These are phyloP conservation scores for Heteromyza rotundicornis DNA, from an alignment of 2,888 invertebrate genomes.

Conservation along the genomic window DNA sequence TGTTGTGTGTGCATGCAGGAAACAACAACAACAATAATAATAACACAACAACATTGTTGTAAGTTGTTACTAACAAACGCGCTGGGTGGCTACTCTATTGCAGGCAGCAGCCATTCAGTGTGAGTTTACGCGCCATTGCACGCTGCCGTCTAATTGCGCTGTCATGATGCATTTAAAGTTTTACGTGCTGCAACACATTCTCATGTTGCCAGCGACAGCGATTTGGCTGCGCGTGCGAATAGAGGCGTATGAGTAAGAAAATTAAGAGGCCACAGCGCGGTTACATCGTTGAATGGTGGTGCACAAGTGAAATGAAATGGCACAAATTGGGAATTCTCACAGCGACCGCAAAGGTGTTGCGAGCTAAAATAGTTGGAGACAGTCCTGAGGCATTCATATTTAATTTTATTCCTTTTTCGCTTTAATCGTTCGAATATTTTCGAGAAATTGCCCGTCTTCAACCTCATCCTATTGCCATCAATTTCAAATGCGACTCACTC, in stretches of 20 bases:
- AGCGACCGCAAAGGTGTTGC: too few relatives aligned
- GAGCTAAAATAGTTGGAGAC: too few relatives aligned
- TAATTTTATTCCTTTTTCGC: too few relatives aligned
- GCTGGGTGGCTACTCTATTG: conserved; percentile 25
- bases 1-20: too few relatives aligned
- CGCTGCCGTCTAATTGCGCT: conserved; percentile 42
- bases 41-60: conserved; percentile 11
- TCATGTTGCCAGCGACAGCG: conserved; percentile 30
- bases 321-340: too few relatives aligned
- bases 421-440: too few relatives aligned
- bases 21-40: neutral
- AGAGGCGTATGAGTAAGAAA: neutral
- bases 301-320: too few relatives aligned
- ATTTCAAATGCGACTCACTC: too few relatives aligned
- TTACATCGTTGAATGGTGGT: too few relatives aligned
- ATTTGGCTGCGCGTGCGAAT: neutral
- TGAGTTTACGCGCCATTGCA: conserved; percentile 48
- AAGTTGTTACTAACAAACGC: neutral
- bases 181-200: conserved; percentile 31
- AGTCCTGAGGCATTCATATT: too few relatives aligned
- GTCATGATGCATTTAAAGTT: conserved; percentile 37
- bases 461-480: too few relatives aligned
- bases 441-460: too few relatives aligned
- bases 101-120: neutral
- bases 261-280: neutral